Evolutionary conservation across 2,797 vertebrate genomes (phyloP), one percentile per base, ranked within the genome.

Genomic region (Anableps anableps): DNA sequence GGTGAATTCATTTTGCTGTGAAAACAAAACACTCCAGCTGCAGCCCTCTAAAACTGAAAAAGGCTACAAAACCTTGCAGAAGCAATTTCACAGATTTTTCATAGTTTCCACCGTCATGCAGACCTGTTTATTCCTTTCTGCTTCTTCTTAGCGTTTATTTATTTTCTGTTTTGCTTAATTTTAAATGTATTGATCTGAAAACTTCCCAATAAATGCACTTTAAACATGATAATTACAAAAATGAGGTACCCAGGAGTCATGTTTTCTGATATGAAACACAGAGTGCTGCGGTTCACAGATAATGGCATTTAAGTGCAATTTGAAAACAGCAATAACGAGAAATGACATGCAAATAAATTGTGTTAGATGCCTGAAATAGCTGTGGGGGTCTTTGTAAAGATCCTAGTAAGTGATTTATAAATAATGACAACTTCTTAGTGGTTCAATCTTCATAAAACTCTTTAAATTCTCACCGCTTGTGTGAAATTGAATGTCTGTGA

Each of bases 401-500:
- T n/a, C 45, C n/a, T 21, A 51, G 36, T 51, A 74, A 66, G 58
- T 9, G 45, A 51, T 79, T 64, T 31, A 75, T 68, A 26, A 80
- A 70, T 47, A 55, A 70, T 36, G n/a, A 75, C 5, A 38, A 76
- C 43, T 36, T 31, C 45, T 60, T 21, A 38, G 31, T 11, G 23
- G 16, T 23, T 31, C 29, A 41, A 76, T 43, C 21, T 38, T 21
- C 36, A 23, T 21, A 19, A 31, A 72, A 68, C 75, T 45, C 45
- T 36, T 58, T n/a, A 81, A 71, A n/a, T 31, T n/a, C 21, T 76
- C 29, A 45, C 43, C 26, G 36, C 38, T 51, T 80, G 76, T 21
- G 79, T 58, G 48, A n/a, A 77, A 64, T 66, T 31, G 62, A 64
- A 34, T 68, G 72, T 70, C 38, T 70, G 36, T 76, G 74, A 80